A percentile compares a stretch with the other conserved stretches of the same genome.
These are phyloP conservation scores for Rhagonycha fulva DNA, from an alignment of 2,888 invertebrate species.

Conservation along the genomic window DNA sequence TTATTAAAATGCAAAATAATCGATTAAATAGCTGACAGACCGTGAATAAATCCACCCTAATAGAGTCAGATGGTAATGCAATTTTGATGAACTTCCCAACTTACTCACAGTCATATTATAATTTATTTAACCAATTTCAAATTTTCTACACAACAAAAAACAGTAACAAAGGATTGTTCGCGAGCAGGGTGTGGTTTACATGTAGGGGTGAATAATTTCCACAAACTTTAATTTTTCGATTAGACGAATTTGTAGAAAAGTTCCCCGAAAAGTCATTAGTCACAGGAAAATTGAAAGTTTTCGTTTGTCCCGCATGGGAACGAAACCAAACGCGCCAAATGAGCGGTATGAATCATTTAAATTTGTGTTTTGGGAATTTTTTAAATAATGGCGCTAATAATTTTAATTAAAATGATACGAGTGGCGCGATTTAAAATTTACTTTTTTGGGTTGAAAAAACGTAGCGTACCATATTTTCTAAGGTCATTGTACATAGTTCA, in stretches of 20 bases:
- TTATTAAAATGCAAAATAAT: not conserved
- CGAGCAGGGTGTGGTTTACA: not conserved
- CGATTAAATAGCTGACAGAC: not conserved
- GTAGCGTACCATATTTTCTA: not conserved
- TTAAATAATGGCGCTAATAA: not conserved
- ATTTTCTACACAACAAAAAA: not conserved
- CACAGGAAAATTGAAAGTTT: not conserved
- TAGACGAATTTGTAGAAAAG: not conserved
- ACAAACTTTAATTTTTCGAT: not conserved
- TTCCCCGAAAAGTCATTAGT: not conserved
- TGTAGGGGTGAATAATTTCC: not conserved
- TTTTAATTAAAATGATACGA: not conserved
- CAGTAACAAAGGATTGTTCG: not conserved
- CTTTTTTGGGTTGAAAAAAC: not conserved
- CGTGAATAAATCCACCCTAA: not conserved
- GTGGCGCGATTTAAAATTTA: not conserved
- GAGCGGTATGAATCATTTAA: not conserved
- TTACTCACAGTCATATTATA: not conserved
- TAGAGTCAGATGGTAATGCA: not conserved
- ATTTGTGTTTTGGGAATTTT: not conserved
- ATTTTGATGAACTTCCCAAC: not conserved
- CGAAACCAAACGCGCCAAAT: not conserved
- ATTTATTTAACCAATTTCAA: not conserved
- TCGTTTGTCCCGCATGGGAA: not conserved
- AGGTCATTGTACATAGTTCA: slow-evolving; percentile 1